phyloP scores from a whole-genome alignment of 2,888 invertebrate genomes.

The Megastigmus dorsalis region DNA sequence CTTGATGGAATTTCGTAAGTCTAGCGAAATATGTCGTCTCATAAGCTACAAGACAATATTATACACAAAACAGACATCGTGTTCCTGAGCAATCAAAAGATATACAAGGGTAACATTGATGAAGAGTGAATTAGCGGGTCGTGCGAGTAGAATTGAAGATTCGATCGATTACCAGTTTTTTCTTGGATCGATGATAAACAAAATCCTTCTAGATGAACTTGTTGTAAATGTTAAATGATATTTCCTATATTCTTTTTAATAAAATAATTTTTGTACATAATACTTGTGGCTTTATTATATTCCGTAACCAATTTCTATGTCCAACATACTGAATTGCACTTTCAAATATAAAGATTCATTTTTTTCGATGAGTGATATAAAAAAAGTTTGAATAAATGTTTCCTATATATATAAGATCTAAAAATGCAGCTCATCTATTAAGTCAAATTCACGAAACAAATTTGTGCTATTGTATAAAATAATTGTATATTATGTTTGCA shows the following conservation, averaged over 20 bases:
- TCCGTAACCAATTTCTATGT: too few relatives aligned
- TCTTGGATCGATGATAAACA: slow-evolving; percentile 22
- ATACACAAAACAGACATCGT: slow-evolving; percentile 10
- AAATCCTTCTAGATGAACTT: slow-evolving; percentile 56
- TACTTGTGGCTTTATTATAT: too few relatives aligned
- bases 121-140: slow-evolving; percentile 18
- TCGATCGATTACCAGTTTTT: slow-evolving; percentile 35
- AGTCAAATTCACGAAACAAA: too few relatives aligned
- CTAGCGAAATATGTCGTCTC: slow-evolving; percentile 12
- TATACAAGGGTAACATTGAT: slow-evolving; percentile 8
- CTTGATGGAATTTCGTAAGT: slow-evolving; percentile 29
- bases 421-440: too few relatives aligned
- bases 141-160: slow-evolving; percentile 19
- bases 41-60: slow-evolving; percentile 40
- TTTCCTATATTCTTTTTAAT: slow-evolving; percentile 68
- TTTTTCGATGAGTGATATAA: too few relatives aligned
- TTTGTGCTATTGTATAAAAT: too few relatives aligned
- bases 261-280: slow-evolving; percentile 68
- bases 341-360: too few relatives aligned
- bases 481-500: too few relatives aligned
- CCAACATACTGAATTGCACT: too few relatives aligned
- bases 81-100: slow-evolving; percentile 40
- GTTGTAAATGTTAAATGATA: slow-evolving; percentile 62
- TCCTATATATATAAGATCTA: too few relatives aligned
- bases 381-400: too few relatives aligned